Conservation (phyloP, 2,888 invertebrate species). For the Oxytorus armatus region DNA sequence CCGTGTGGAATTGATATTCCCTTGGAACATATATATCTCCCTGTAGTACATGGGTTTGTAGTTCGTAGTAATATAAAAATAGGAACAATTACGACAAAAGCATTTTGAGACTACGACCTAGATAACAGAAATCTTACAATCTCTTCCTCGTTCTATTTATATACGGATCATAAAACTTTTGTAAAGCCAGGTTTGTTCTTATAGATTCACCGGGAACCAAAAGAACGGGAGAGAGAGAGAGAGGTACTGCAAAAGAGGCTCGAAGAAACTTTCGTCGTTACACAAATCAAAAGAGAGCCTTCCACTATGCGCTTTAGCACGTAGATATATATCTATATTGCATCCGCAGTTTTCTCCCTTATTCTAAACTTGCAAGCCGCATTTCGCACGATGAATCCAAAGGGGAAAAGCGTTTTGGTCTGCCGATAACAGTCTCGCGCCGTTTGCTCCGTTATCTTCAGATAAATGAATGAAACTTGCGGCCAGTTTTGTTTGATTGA, state of each 20-base stretch:
- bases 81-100: no score
- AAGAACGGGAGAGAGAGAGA: constrained; percentile 16
- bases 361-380: constrained; percentile 21
- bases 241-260: constrained; percentile 18
- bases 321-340: not conserved
- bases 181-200: constrained; percentile 64
- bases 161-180: constrained; percentile 7
- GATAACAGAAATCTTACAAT: constrained; percentile 21
- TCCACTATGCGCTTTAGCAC: not conserved
- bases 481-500: no score
- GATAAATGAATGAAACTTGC: not conserved
- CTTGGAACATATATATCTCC: no score
- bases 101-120: no score
- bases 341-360: constrained; percentile 22
- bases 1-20: constrained; percentile 9
- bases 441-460: not conserved
- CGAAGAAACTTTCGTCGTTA: constrained; percentile 61
- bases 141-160: not conserved
- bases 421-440: constrained; percentile 24
- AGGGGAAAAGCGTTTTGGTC: constrained; percentile 22
- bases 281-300: constrained; percentile 61
- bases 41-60: no score
- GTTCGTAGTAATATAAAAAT: no score
- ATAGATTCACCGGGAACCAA: constrained; percentile 60
- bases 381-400: constrained; percentile 9